Base-by-base conservation (phyloP, 1,140 invertebrate species). In the Ephestia elutella region DNA sequence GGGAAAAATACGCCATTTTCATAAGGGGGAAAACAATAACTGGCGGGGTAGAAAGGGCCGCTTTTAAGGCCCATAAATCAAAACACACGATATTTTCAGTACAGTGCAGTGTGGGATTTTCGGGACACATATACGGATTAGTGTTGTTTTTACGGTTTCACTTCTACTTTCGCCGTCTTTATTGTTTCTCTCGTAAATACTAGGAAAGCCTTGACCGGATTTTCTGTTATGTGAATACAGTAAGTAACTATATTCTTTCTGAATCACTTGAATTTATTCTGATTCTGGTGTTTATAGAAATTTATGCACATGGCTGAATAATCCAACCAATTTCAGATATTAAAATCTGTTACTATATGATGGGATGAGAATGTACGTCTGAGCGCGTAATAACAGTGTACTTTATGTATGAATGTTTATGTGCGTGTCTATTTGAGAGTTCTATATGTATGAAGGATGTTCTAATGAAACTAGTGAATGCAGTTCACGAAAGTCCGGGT, bases 61-160 rank as follows among this genome's bases (percentile, higher is more conserved):
- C 70, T 76, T 87, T 85, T 83, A 83, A 80, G 78, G 74, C 65
- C 73, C 79, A 86, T 87, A 87, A 87, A 87, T 87, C 84, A 87
- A 78, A 82, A 78, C 73, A 80, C 71, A 73, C 75, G 77, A 87
- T 87, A 86, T 86, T 87, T 81, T 83, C 77, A 62, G 76, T 63
- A 75, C 66, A 78, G 67, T 72, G 73, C 65, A 57, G 69, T 68
- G 54, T 62, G 69, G 71, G 74, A 78, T 83, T 86, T 82, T 82
- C 70, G 78, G 71, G 77, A 82, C 81, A 78, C 75, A 73, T 78
- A 32, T 32, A 71, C 56, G 75, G 78, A 82, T 87, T 84, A 87
- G 78, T 78, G 77, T 80, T 83, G 81, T 82, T 80, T 84, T 87
- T 84, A 87, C 74, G 75, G 78, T 82, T 80, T 72, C 21, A 80